Evolutionary conservation across 2,113 vertebrate genomes (phyloP).

Genomic region (Psophia crepitans): DNA sequence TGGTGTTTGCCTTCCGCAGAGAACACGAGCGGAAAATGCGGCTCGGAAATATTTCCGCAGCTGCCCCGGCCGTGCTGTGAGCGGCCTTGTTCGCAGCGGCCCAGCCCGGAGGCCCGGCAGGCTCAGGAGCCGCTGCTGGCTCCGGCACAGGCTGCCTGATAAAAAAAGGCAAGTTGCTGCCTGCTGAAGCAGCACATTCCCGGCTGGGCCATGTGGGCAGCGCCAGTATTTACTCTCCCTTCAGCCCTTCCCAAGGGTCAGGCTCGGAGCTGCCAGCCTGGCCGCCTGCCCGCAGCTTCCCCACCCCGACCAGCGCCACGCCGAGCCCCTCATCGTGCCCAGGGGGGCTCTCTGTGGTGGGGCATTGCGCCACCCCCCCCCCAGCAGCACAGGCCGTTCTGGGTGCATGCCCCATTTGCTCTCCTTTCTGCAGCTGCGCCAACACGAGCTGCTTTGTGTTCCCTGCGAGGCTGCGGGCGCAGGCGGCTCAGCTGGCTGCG

Average conservation of each 20-base stretch:
- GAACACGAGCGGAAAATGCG: constrained; percentile 23
- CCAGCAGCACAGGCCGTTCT: background rate
- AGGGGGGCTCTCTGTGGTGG: background rate
- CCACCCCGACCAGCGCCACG: fast-evolving
- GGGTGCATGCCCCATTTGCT: background rate
- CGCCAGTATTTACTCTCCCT: background rate
- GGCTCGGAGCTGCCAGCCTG: constrained; percentile 24
- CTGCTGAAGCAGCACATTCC: constrained; percentile 65
- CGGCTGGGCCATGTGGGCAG: background rate
- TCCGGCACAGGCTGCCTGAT: background rate
- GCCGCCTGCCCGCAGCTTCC: background rate
- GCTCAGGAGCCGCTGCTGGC: constrained; percentile 25
- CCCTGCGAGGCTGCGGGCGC: background rate
- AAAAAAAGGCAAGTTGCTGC: constrained; percentile 32
- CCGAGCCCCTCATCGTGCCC: background rate
- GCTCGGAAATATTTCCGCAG: constrained; percentile 41
- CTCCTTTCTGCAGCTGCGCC: background rate
- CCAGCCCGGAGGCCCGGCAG: constrained; percentile 1
- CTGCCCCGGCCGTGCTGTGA: constrained; percentile 27
- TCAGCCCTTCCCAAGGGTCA: constrained; percentile 42
- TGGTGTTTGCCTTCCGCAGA: constrained; percentile 7
- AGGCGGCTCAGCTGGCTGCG: background rate
- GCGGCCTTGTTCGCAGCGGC: background rate
- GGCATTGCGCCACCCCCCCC: background rate
- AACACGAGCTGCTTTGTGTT: background rate